Conservation (phyloP, 2,797 vertebrate species). For the Poeciliopsis turneri region DNA sequence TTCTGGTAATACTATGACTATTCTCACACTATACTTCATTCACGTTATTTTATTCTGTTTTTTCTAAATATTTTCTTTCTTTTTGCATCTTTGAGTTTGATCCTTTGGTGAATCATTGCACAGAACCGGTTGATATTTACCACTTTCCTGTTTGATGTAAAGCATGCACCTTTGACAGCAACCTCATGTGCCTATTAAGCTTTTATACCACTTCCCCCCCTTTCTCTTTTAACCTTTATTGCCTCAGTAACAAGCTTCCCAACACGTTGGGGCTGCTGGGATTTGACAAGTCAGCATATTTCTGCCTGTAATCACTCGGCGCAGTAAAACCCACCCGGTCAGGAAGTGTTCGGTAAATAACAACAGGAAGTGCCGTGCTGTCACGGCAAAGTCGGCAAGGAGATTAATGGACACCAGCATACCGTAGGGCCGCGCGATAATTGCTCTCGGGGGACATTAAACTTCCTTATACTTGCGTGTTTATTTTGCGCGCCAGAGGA, state of each 20-base stretch:
- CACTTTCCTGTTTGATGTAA: not conserved
- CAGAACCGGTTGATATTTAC: not conserved
- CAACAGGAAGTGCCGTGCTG: conserved; percentile 58
- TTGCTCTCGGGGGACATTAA: conserved; percentile 66
- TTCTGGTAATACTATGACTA: too few relatives aligned
- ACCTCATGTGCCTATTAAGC: not conserved
- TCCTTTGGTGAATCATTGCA: not conserved
- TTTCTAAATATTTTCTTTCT: not conserved
- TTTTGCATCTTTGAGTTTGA: not conserved
- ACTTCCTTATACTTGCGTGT: conserved; percentile 23
- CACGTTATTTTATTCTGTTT: too few relatives aligned
- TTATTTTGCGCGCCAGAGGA: conserved; percentile 7
- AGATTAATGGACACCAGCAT: conserved; percentile 68
- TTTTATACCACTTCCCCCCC: not conserved
- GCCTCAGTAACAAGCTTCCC: conserved; percentile 22
- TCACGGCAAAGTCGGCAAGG: conserved; percentile 49
- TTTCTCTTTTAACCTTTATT: conserved; percentile 3
- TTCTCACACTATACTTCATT: too few relatives aligned
- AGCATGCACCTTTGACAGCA: not conserved
- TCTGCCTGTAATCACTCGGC: conserved; percentile 60
- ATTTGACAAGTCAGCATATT: conserved; percentile 60
- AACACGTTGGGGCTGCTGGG: conserved; percentile 16
- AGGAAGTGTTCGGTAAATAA: conserved; percentile 64
- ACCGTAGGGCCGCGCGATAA: conserved; percentile 60
- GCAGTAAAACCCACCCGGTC: conserved; percentile 47